Percentiles rank a stretch among this genome's conserved stretches.
phyloP scores from a whole-genome alignment of 2,113 vertebrate genomes.

The Bolborhynchus lineola region DNA sequence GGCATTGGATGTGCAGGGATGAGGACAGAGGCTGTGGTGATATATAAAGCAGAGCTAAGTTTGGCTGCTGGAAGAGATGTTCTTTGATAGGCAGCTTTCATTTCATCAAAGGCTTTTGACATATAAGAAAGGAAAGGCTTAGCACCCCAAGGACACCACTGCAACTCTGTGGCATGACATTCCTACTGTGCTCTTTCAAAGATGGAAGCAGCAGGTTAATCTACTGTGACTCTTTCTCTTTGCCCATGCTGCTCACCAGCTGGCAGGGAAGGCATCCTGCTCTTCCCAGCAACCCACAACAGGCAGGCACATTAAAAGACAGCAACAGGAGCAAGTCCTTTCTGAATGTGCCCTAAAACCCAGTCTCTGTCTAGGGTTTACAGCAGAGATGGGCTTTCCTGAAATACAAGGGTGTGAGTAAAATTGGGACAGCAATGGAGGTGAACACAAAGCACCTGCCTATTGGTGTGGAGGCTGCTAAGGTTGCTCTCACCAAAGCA shows the following conservation, averaged over 20 bases:
- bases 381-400: background rate
- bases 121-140: background rate
- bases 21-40: background rate
- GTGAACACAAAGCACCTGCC: background rate
- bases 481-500: background rate
- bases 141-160: background rate
- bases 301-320: background rate
- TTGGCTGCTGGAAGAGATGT: background rate
- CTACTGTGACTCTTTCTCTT: background rate
- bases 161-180: background rate
- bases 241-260: background rate
- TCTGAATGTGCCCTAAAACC: background rate
- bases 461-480: background rate
- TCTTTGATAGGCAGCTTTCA: background rate
- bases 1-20: background rate
- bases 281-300: background rate
- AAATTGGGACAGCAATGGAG: background rate
- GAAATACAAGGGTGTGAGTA: background rate
- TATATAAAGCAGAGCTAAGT: background rate
- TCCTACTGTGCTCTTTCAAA: background rate
- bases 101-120: background rate
- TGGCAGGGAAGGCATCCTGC: background rate
- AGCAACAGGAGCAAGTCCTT: background rate
- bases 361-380: background rate
- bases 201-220: background rate